A percentile compares a stretch with the other conserved stretches of the same genome.
These are phyloP conservation scores for Chelonia mydas DNA, from an alignment of 2,797 vertebrate species.

Conservation along the genomic window DNA sequence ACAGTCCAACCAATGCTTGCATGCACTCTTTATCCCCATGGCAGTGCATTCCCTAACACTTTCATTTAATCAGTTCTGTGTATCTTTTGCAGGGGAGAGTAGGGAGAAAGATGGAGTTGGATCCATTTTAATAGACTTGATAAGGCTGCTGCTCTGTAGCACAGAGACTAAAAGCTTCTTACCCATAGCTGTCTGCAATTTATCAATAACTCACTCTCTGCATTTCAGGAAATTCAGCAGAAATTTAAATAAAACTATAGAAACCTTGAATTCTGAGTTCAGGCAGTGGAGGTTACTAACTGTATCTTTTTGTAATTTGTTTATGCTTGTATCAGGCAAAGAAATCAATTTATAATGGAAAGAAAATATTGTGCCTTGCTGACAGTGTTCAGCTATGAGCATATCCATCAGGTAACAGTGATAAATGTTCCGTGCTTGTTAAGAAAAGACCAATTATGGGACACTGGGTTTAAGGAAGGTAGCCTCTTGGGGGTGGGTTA, in stretches of 20 bases:
- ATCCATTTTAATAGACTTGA: neutral
- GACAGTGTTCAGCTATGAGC: neutral
- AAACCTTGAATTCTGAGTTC: neutral
- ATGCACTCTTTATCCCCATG: neutral
- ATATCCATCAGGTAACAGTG: neutral
- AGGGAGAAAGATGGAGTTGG: neutral
- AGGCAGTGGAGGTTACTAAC: neutral
- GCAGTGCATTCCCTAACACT: neutral
- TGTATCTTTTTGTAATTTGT: neutral
- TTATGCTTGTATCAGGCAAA: neutral
- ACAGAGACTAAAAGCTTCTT: neutral
- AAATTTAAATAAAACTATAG: neutral
- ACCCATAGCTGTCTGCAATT: neutral
- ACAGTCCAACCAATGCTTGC: neutral
- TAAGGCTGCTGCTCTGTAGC: neutral
- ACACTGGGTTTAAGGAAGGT: neutral
- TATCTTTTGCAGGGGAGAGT: neutral
- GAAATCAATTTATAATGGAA: neutral
- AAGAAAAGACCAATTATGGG: neutral
- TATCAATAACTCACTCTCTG: neutral
- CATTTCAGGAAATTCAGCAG: neutral
- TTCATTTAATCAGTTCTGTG: fast-evolving
- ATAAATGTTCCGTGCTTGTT: fast-evolving
- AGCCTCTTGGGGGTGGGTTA: neutral
- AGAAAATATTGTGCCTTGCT: neutral